Base-by-base conservation (phyloP, 2,888 invertebrate genomes). In the Ectemnius cavifrons region DNA sequence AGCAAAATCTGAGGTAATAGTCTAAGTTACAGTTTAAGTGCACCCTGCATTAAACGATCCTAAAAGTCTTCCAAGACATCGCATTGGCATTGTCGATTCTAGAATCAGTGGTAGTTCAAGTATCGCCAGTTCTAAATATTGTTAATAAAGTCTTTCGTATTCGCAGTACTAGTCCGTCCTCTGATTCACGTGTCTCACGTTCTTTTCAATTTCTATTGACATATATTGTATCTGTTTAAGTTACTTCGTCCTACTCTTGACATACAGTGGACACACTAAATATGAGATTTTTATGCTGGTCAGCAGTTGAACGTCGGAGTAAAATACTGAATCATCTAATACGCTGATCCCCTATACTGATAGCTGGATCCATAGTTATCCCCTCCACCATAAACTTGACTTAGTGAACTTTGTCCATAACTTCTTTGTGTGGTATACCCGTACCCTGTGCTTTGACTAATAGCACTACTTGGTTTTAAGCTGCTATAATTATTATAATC, bases 401-500 rank as follows among this genome's bases (percentile, higher is more conserved):
- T 71, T 57, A 81, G 66, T 66, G 70, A 83, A 69, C 62, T 83
- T 66, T 85, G 85, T 6, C 79, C 77, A 27, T 86, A 86, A 59
- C 66, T 82, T 68, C 87, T 85, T 67, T 88, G 88, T 45, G 84
- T 78, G 61, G 60, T 84, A 68, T 88, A 88, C 47, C 87, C 87
- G 63, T 88, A 88, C 16, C 77, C 75, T 58, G 84, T 75, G 70
- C 78, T 84, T 57, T 84, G 85, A 66, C 75, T 74, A 59, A 73
- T 64, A 14, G 84, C 67, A 67, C 74, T 73, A 75, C 65, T 78
- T 61, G 80, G 82, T 63, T 86, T 85, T 67, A 81, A 79, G 37
- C 75, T 82, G 27, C 67, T 83, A 70, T 87, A 87, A 68, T 71
- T 87, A 74, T 77, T 83, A 63, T 88, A 88, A 65, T 87, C 85